A percentile compares a stretch with the other conserved stretches of the same genome.
Evolutionary conservation across 1,140 invertebrate species (phyloP).

Genomic region (Mylabris phalerata): DNA sequence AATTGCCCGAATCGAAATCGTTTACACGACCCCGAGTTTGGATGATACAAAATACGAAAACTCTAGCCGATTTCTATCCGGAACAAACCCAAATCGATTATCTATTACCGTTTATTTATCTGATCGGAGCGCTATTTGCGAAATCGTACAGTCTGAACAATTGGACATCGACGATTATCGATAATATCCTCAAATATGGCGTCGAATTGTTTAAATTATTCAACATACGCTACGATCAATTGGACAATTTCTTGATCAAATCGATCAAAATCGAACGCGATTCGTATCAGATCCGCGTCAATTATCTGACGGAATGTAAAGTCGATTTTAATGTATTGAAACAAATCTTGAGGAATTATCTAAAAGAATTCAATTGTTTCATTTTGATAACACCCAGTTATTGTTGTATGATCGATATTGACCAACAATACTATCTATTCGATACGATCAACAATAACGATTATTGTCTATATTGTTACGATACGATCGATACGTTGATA

Average conservation of each 20-base stretch:
- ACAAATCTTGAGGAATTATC: conserved; percentile 2
- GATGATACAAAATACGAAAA: too few relatives aligned
- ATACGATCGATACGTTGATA: too few relatives aligned
- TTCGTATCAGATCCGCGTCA: too few relatives aligned
- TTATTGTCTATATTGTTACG: too few relatives aligned
- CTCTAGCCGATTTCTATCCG: too few relatives aligned
- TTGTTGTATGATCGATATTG: conserved; percentile 26
- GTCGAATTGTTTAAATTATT: conserved; percentile 43
- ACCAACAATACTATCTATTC: conserved; percentile 27
- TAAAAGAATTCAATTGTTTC: conserved; percentile 33
- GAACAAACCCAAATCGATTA: too few relatives aligned
- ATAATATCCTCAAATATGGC: conserved; percentile 46
- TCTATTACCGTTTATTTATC: conserved; percentile 45
- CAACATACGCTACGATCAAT: conserved; percentile 39
- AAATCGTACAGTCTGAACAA: conserved; percentile 45
- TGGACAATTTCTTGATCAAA: conserved; percentile 30
- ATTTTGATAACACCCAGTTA: conserved; percentile 26
- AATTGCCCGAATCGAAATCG: too few relatives aligned
- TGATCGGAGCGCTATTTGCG: conserved; percentile 43
- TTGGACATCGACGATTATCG: conserved; percentile 45
- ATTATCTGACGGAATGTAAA: not conserved
- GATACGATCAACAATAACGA: conserved; percentile 21
- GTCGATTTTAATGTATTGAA: conserved; percentile 16
- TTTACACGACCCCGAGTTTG: too few relatives aligned
- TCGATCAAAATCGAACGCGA: conserved; percentile 30